phyloP scores from a whole-genome alignment of 2,797 vertebrate genomes.

The Urocyon cinereoargenteus region DNA sequence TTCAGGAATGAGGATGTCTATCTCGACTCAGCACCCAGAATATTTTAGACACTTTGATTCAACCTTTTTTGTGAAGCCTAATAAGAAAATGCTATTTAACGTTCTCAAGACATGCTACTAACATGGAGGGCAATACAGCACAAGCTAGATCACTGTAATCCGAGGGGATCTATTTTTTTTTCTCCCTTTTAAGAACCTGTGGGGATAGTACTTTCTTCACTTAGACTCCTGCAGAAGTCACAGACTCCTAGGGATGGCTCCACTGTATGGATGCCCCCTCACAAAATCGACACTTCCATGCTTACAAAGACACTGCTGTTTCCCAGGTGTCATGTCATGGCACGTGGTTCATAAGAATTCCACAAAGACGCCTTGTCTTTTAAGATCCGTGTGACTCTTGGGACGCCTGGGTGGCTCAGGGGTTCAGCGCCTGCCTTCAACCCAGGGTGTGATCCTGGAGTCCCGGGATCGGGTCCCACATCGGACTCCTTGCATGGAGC shows the following conservation, averaged over 20 bases:
- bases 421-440: too few relatives aligned
- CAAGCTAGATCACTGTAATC: neutral
- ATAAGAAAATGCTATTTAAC: neutral
- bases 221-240: neutral
- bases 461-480: too few relatives aligned
- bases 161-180: neutral
- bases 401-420: too few relatives aligned
- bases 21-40: neutral
- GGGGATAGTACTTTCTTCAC: neutral
- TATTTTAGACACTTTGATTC: conserved; percentile 20
- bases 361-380: neutral
- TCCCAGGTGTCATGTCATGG: neutral
- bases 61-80: neutral
- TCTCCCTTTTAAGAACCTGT: conserved; percentile 17
- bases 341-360: neutral
- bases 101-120: neutral
- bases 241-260: neutral
- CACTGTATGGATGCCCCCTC: neutral
- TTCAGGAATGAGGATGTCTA: neutral
- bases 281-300: neutral
- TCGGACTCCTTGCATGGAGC: too few relatives aligned
- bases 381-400: neutral
- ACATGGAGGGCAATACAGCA: neutral
- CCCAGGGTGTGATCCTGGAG: too few relatives aligned
- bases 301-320: neutral